phyloP scores from a whole-genome alignment of 2,888 invertebrate genomes.

The Tineola bisselliella region DNA sequence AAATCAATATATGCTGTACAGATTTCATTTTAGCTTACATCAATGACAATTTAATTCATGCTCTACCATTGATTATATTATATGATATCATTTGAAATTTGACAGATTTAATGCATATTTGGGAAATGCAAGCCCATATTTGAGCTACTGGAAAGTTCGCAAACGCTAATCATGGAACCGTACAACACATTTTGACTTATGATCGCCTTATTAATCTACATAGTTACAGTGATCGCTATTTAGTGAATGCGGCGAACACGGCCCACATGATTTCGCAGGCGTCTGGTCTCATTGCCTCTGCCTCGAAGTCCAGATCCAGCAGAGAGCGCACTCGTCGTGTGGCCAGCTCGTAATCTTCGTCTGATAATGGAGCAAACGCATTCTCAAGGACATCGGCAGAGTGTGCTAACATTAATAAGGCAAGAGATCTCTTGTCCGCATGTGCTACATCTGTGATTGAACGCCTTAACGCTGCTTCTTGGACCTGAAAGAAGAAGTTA shows the following conservation, averaged over 20 bases:
- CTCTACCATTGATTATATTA: no score
- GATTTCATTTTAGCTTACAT: not conserved
- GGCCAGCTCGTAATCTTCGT: slow-evolving; percentile 97
- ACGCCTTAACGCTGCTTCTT: slow-evolving; percentile 94
- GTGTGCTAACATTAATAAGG: slow-evolving; percentile 94
- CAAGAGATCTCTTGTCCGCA: slow-evolving; percentile 94
- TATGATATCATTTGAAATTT: no score
- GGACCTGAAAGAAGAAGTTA: slow-evolving; percentile 71
- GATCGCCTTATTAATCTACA: not conserved
- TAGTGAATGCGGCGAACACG: slow-evolving; percentile 97
- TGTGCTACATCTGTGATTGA: slow-evolving; percentile 98
- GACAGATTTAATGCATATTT: no score
- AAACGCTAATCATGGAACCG: not conserved
- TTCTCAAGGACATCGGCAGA: slow-evolving; percentile 99
- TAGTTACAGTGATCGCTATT: slow-evolving; percentile 72
- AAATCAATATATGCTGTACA: not conserved
- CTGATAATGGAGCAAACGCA: slow-evolving; percentile 96
- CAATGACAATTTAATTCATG: no score
- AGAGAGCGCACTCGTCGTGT: slow-evolving; percentile 96
- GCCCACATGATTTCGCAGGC: slow-evolving; percentile 98
- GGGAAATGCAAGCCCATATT: no score
- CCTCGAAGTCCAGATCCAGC: slow-evolving; percentile 96
- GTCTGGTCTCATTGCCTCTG: slow-evolving; percentile 91
- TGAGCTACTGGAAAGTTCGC: no score
- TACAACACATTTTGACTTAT: not conserved